Conservation (phyloP, 2,888 invertebrate genomes). For the Catocala nupta region DNA sequence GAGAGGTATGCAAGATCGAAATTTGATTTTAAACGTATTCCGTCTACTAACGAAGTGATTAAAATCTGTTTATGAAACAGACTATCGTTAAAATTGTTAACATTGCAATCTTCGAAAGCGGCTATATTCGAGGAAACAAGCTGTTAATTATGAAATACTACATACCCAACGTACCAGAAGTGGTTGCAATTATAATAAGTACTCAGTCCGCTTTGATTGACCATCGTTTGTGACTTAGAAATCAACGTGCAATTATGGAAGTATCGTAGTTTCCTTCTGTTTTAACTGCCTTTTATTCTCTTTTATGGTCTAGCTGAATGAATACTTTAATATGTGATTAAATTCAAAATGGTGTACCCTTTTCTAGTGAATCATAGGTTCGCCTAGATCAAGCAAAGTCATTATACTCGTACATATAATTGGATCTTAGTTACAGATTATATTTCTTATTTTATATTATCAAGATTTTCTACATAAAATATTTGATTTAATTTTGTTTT, state of each 20-base stretch:
- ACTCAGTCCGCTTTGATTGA: neutral
- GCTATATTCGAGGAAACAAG: conserved; percentile 5
- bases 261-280: neutral
- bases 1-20: neutral
- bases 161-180: conserved; percentile 1
- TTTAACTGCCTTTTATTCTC: too few relatives aligned
- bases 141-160: conserved; percentile 11
- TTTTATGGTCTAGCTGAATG: too few relatives aligned
- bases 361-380: too few relatives aligned
- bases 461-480: too few relatives aligned
- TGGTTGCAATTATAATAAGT: neutral
- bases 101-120: conserved; percentile 12
- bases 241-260: neutral
- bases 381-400: too few relatives aligned
- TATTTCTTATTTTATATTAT: too few relatives aligned
- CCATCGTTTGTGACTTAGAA: conserved; percentile 3
- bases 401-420: too few relatives aligned
- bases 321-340: too few relatives aligned
- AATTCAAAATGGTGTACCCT: too few relatives aligned
- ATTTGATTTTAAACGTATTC: conserved; percentile 5
- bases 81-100: conserved; percentile 18
- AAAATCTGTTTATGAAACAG: conserved; percentile 10
- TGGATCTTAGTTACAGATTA: too few relatives aligned
- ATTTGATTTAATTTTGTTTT: too few relatives aligned
- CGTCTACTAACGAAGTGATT: conserved; percentile 18